Base-by-base conservation (phyloP, 2,888 invertebrate genomes). In the Phortica magna region DNA sequence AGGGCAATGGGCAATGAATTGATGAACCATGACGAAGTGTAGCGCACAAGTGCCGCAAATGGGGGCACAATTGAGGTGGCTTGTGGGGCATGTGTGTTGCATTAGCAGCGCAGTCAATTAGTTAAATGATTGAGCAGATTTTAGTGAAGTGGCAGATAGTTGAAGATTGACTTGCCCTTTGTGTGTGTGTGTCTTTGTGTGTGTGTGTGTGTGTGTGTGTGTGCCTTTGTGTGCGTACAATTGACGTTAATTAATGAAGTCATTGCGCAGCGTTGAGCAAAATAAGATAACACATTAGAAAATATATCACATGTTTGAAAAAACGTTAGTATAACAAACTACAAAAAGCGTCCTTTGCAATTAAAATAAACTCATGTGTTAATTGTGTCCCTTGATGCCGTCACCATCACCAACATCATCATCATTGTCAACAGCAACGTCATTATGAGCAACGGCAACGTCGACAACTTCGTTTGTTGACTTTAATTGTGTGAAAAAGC, bases 401-500 rank as follows among this genome's bases (percentile, higher is more conserved):
- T 64, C 48, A 5, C 39, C 14, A 14, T 64, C 39, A 22, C 31
- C 39, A 14, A 6, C 39, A 64, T 22, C 12, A 19, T 2, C 48
- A 48, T 14, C 14, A 14, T 12, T 7, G 9, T 2, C 48, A 48
- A 2, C 48, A 7, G 5, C 7, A 14, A 48, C 48, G 7, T 12
- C 48, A 14, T 12, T 48, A 14, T 12, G 7, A 10, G 10, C 10
- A 10, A 43, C 48, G 48, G 2, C 48, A 7, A 5, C 7, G 48
- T 12, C 48, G 48, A 48, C 39, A 61, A 42, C 71, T 14, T 7
- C 39, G 19, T 42, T 48, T 82, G 88, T 87, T 87, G 87, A 88
- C 86, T 87, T 87, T 87, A 87, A 88, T 87, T 87, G 86, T 88
- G 83, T 84, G 84, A 84, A 83, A 88, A 84, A 87, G 83, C 84